Conservation (phyloP, 2,888 invertebrate species). For the Athalia rosae region DNA sequence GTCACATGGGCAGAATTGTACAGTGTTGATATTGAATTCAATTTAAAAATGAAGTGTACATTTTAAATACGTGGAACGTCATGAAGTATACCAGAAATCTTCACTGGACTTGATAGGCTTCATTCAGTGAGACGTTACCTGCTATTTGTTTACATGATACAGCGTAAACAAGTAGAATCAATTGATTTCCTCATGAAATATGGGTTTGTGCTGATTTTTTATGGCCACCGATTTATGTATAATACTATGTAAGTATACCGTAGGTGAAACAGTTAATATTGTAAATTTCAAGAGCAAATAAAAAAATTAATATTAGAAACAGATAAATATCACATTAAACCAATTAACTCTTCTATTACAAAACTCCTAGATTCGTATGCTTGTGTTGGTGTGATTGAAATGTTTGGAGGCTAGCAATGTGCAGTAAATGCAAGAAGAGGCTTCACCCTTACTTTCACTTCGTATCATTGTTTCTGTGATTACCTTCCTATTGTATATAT, state of each 20-base stretch:
- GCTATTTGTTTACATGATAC: not conserved
- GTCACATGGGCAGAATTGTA: not conserved
- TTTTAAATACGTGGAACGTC: slow-evolving; percentile 31
- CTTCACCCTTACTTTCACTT: slow-evolving; percentile 2
- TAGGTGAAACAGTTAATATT: slow-evolving; percentile 27
- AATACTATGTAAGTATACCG: slow-evolving; percentile 15
- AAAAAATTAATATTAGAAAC: slow-evolving; percentile 21
- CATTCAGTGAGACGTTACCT: not conserved
- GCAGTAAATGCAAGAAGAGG: slow-evolving; percentile 28
- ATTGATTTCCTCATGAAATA: slow-evolving; percentile 13
- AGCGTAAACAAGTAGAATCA: not conserved
- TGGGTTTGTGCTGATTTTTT: slow-evolving; percentile 14
- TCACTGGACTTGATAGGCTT: slow-evolving; percentile 3
- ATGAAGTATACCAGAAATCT: slow-evolving; percentile 15
- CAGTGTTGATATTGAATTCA: slow-evolving; percentile 29
- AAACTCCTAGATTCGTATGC: not conserved
- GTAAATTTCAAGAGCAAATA: slow-evolving; percentile 18
- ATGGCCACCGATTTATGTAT: slow-evolving; percentile 2
- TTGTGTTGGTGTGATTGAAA: not conserved
- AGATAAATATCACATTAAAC: not conserved
- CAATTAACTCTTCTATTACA: not conserved
- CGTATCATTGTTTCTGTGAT: slow-evolving; percentile 60
- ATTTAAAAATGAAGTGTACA: slow-evolving; percentile 28
- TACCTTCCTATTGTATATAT: slow-evolving; percentile 63
- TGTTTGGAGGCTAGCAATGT: not conserved